These are phyloP conservation scores for Drosophila hamatofila DNA, from an alignment of 2,888 invertebrate genomes.

Conservation along the genomic window DNA sequence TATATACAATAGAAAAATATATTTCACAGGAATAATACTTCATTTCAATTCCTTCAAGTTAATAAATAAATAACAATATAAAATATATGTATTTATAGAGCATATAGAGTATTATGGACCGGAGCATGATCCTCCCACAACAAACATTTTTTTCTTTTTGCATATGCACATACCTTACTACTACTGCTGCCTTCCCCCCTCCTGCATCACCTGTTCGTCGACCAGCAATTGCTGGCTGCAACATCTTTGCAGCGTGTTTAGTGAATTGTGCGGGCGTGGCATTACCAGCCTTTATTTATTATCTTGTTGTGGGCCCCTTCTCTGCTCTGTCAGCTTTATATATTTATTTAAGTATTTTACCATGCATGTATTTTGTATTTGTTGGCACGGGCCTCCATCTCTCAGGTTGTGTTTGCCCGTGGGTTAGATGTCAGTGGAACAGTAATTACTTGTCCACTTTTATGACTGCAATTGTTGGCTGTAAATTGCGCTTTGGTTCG, in stretches of 20 bases:
- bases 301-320: constrained; percentile 22
- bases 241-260: constrained; percentile 33
- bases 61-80: not conserved
- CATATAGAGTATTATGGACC: not conserved
- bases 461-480: constrained; percentile 12
- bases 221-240: constrained; percentile 11
- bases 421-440: constrained; percentile 72
- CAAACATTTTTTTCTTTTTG: not conserved
- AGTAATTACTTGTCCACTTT: constrained; percentile 31
- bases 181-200: not conserved
- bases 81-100: not conserved
- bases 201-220: not conserved
- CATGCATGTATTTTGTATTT: constrained; percentile 11
- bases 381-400: constrained; percentile 53
- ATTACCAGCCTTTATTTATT: constrained; percentile 58
- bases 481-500: not conserved
- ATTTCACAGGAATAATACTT: too few relatives aligned
- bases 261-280: constrained; percentile 44
- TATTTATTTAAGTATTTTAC: constrained; percentile 21
- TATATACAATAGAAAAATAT: too few relatives aligned
- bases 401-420: constrained; percentile 34
- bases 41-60: not conserved
- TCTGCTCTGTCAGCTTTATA: constrained; percentile 46
- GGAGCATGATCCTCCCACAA: not conserved
- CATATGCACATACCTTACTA: not conserved